Evolutionary conservation across 2,113 vertebrate genomes (phyloP).

Genomic region (Mustela lutreola): DNA sequence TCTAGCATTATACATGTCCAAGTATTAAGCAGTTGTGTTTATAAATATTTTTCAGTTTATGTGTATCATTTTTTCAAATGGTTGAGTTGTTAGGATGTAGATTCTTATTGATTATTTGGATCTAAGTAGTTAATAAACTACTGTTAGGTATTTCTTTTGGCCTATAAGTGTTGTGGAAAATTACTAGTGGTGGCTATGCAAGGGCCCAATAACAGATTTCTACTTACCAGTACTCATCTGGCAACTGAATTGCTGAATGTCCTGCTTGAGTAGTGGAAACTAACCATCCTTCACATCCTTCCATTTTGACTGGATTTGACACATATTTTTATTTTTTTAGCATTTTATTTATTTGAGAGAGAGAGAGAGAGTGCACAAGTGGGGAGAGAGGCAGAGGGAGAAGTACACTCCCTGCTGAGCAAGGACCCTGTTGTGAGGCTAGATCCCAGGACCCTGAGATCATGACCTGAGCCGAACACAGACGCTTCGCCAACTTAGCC

Average conservation of each 20-base stretch:
- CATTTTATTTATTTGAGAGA: no score
- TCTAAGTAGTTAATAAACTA: slow-evolving; percentile 14
- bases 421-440: no score
- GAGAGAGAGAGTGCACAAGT: no score
- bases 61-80: not conserved
- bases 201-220: not conserved
- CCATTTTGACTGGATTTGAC: not conserved
- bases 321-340: no score
- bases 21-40: not conserved
- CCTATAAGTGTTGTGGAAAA: not conserved
- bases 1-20: not conserved
- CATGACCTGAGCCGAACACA: no score
- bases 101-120: slow-evolving; percentile 41
- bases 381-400: no score
- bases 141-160: slow-evolving; percentile 1
- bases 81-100: not conserved
- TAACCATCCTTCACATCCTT: not conserved
- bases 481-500: no score
- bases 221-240: not conserved
- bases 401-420: no score
- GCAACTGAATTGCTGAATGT: not conserved
- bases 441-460: no score
- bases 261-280: not conserved
- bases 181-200: not conserved
- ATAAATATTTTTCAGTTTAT: not conserved